Conservation (phyloP, 2,888 invertebrate species). For the Synergus itoensis region DNA sequence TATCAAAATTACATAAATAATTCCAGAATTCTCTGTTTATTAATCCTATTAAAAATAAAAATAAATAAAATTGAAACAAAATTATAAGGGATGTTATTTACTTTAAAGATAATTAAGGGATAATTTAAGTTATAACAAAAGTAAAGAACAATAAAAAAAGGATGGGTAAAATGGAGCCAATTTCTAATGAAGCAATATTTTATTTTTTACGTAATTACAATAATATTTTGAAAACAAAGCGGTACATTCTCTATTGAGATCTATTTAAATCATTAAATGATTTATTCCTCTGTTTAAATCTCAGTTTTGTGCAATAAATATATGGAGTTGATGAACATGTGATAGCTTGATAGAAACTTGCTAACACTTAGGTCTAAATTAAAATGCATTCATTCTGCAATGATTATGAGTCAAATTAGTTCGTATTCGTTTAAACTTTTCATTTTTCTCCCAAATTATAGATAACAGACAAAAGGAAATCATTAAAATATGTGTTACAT, state of each 20-base stretch:
- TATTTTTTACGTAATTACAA: slow-evolving; percentile 52
- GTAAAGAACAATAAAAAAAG: not conserved
- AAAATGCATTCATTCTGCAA: slow-evolving; percentile 18
- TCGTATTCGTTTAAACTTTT: not conserved
- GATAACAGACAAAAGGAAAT: not conserved
- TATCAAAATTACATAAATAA: not conserved
- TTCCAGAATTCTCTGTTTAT: not conserved
- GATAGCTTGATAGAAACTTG: not conserved
- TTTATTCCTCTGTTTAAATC: not conserved
- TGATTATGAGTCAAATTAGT: not conserved
- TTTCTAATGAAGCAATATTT: slow-evolving; percentile 50
- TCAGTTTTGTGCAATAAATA: slow-evolving; percentile 1
- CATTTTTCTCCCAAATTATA: not conserved
- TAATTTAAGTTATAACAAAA: not conserved
- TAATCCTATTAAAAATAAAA: slow-evolving; percentile 4
- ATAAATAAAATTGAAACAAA: slow-evolving; percentile 42
- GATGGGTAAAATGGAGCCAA: slow-evolving; percentile 57
- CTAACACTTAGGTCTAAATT: not conserved
- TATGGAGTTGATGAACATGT: not conserved
- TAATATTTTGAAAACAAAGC: slow-evolving; percentile 14
- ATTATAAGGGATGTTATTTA: slow-evolving; percentile 6
- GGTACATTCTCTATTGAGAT: not conserved
- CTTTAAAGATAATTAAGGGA: not conserved
- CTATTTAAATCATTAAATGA: not conserved
- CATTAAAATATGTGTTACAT: not conserved